Base-by-base conservation (phyloP, 2,888 invertebrate genomes). In the Linyphia triangularis region DNA sequence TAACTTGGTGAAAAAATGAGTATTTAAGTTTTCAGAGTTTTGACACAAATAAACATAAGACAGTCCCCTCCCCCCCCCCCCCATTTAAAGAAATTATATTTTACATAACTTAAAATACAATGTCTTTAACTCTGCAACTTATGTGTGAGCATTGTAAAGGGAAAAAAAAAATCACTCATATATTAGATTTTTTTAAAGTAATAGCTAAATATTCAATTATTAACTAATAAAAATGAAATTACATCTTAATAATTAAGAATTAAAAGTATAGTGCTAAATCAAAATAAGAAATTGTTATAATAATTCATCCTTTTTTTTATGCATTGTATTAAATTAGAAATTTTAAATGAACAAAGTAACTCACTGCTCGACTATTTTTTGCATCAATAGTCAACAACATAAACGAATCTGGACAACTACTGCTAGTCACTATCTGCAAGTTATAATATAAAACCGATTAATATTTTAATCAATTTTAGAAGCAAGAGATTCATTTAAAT, bases 331-430 rank as follows among this genome's bases (percentile, higher is more conserved):
- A 51, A 16, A 51, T 9, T 13, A 5, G 51, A 51, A 51, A 51
- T n/a, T n/a, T n/a, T n/a, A n/a, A n/a, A n/a, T n/a, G n/a, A n/a
- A n/a, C n/a, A n/a, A 33, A 16, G n/a, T 16, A 61, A 91, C 94
- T 94, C 93, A 95, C 95, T 89, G 95, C 94, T 92, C 94, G 93
- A 9, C 94, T 94, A 19, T 93, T 93, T 75, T 94, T 94, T 63
- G 94, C 91, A 93, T 95, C 95, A 85, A 95, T 93, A 0, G 95
- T 94, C 59, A 95, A 92, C 93, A 95, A 94, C 93, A 95, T 95
- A 91, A 95, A 95, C 30, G 95, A 94, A 90, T 95, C 95, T 61
- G 94, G 93, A 91, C 94, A 94, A 85, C 94, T 93, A 1, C 94
- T 94, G 93, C 95, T 95, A 28, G 95, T 92, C 90, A 95, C 94